Conservation (phyloP, 2,113 vertebrate genomes). For the Poecile atricapillus region DNA sequence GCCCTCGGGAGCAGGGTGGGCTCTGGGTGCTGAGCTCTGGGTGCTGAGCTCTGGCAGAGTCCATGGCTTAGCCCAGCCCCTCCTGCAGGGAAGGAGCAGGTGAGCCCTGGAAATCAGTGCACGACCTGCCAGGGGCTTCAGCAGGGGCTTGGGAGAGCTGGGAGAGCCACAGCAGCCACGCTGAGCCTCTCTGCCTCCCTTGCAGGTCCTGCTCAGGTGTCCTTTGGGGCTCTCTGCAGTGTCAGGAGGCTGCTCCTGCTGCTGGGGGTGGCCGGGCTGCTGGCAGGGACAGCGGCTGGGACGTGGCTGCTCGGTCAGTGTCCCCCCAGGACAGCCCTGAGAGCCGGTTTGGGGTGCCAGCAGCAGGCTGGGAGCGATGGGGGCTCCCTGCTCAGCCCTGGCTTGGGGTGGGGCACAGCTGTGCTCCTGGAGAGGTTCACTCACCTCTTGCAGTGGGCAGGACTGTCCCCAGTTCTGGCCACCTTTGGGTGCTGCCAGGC, state of each 20-base stretch:
- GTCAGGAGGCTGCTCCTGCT: conserved; percentile 65
- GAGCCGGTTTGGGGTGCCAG: rapidly evolving
- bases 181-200: background rate
- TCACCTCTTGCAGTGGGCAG: background rate
- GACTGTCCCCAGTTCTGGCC: rapidly evolving
- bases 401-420: rapidly evolving
- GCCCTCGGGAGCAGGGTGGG: background rate
- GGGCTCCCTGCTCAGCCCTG: background rate
- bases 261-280: conserved; percentile 68
- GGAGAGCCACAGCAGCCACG: rapidly evolving
- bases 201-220: background rate
- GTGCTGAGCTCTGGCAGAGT: background rate
- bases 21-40: rapidly evolving
- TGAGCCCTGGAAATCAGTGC: rapidly evolving
- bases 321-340: background rate
- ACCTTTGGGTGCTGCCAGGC: background rate
- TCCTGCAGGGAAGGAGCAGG: rapidly evolving
- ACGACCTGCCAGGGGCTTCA: rapidly evolving
- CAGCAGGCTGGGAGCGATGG: background rate
- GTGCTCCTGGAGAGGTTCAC: background rate
- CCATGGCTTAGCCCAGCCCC: background rate
- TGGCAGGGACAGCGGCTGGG: conserved; percentile 71
- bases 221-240: background rate
- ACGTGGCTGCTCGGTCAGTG: conserved; percentile 82
- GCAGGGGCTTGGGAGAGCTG: background rate